Evolutionary conservation across 2,797 vertebrate genomes (phyloP).

Genomic region (Melanotaenia parkinsoni): DNA sequence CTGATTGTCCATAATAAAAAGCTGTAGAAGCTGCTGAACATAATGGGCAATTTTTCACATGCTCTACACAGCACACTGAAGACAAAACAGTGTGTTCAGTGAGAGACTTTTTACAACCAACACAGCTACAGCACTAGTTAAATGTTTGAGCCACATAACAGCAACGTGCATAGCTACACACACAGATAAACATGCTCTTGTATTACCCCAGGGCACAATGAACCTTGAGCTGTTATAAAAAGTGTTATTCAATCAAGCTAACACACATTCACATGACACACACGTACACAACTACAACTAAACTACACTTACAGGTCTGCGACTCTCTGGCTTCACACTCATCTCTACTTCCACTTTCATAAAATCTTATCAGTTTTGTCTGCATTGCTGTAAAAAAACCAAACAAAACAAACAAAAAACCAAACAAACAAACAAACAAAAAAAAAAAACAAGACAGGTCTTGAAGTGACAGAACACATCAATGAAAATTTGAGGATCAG

Average conservation of each 20-base stretch:
- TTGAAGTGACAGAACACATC: conserved; percentile 36
- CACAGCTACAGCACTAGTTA: too few relatives aligned
- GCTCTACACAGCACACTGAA: too few relatives aligned
- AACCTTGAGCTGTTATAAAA: conserved; percentile 13
- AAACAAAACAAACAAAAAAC: neutral
- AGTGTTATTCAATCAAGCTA: conserved; percentile 23
- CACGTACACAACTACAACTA: conserved; percentile 84
- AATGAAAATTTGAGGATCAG: conserved; percentile 32
- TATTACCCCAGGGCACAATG: neutral
- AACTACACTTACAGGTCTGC: conserved; percentile 87
- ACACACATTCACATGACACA: conserved; percentile 71
- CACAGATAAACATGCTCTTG: neutral
- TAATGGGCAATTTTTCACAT: too few relatives aligned
- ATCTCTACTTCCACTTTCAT: conserved; percentile 29
- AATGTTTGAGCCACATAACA: too few relatives aligned
- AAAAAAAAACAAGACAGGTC: conserved; percentile 37
- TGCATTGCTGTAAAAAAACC: conserved; percentile 31
- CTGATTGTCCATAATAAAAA: too few relatives aligned
- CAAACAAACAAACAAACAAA: conserved; percentile 44
- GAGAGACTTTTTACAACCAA: too few relatives aligned
- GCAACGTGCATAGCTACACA: neutral
- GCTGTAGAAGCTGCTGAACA: too few relatives aligned
- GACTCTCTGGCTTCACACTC: conserved; percentile 59
- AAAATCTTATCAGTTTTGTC: conserved; percentile 40
- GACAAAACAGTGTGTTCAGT: too few relatives aligned